These are phyloP conservation scores for Penelope pileata DNA, from an alignment of 2,113 vertebrate species.

Conservation along the genomic window DNA sequence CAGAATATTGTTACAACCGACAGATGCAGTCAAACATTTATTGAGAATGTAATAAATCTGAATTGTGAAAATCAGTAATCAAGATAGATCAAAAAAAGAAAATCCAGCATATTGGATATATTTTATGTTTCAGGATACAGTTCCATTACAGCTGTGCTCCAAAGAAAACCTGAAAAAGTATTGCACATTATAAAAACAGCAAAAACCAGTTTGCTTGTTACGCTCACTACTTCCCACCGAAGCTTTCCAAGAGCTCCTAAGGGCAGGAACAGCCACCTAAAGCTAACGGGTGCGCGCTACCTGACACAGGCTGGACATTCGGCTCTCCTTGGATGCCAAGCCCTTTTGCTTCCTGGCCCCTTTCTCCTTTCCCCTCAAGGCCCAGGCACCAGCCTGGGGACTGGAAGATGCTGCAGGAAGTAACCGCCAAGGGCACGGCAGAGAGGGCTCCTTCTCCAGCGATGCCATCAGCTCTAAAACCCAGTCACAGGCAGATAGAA, in stretches of 20 bases:
- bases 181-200: not conserved
- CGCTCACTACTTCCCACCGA: not conserved
- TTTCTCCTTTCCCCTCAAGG: rapidly evolving
- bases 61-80: not conserved
- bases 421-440: not conserved
- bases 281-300: not conserved
- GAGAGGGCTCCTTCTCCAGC: not conserved
- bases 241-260: not conserved
- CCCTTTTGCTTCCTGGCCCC: not conserved
- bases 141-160: not conserved
- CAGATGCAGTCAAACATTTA: not conserved
- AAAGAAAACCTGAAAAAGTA: not conserved
- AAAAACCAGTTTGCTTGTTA: not conserved
- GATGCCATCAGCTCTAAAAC: not conserved
- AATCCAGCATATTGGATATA: not conserved
- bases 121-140: not conserved
- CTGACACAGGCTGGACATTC: not conserved
- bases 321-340: not conserved
- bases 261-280: not conserved
- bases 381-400: not conserved
- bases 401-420: not conserved
- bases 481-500: not conserved
- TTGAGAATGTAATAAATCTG: not conserved
- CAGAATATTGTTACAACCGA: not conserved
- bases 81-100: not conserved